Conservation (phyloP, 2,113 vertebrate species). For the Daphoenositta chrysoptera region DNA sequence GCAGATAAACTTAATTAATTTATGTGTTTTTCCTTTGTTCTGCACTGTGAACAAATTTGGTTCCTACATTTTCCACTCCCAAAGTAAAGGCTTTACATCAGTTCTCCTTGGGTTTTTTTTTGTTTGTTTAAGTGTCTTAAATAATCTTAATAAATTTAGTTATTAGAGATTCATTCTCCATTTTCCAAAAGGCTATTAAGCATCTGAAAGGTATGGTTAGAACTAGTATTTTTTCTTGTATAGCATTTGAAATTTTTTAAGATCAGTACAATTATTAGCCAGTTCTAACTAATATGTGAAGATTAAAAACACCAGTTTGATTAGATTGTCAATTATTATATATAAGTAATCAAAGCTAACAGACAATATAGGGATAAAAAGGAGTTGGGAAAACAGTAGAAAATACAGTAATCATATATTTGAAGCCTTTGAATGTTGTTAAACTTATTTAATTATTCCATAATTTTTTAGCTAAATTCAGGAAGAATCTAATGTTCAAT, state of each 20-base stretch:
- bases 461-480: not conserved
- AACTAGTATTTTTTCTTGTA: not conserved
- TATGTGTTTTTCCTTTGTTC: not conserved
- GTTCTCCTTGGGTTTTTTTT: accelerated
- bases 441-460: not conserved
- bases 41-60: not conserved
- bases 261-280: not conserved
- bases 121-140: not conserved
- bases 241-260: not conserved
- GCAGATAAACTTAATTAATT: not conserved
- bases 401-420: not conserved
- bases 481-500: not conserved
- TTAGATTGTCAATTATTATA: not conserved
- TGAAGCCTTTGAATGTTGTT: not conserved
- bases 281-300: not conserved
- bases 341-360: not conserved
- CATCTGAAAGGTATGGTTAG: not conserved
- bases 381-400: not conserved
- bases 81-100: not conserved
- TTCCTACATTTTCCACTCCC: not conserved
- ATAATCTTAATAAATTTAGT: not conserved
- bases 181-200: not conserved
- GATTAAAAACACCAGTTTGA: not conserved
- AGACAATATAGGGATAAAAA: not conserved
- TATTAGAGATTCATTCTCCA: not conserved